Evolutionary conservation across 2,113 vertebrate species (phyloP).

Genomic region (Indri indri): DNA sequence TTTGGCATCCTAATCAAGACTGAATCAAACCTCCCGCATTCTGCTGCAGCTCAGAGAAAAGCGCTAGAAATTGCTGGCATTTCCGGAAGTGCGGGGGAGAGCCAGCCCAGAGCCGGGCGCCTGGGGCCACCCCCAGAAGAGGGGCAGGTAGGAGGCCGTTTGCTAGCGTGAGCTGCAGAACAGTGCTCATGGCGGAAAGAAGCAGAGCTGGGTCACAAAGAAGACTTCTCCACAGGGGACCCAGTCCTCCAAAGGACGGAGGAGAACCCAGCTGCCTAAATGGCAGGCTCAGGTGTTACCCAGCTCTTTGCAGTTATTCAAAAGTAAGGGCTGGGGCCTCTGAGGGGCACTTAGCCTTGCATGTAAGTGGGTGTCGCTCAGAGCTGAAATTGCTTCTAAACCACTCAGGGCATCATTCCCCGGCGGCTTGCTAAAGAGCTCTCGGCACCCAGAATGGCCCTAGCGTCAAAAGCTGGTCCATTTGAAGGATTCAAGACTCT

Average conservation of each 20-base stretch:
- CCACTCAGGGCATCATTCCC: rapidly evolving
- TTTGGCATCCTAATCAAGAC: not conserved
- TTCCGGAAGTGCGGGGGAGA: not conserved
- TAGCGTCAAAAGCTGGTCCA: no score
- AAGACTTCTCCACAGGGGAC: not conserved
- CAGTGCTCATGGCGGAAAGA: not conserved
- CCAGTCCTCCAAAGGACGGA: not conserved
- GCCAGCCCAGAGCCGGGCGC: not conserved
- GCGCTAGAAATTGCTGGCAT: not conserved
- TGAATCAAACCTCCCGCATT: not conserved
- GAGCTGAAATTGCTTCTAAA: no score
- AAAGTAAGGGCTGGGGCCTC: not conserved
- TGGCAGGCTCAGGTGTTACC: not conserved
- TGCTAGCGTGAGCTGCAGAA: not conserved
- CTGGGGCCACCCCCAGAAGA: not conserved
- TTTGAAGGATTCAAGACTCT: not conserved
- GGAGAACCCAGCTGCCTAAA: not conserved
- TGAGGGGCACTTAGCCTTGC: no score
- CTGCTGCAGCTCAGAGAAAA: not conserved
- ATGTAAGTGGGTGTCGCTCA: no score
- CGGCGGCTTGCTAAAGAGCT: not conserved
- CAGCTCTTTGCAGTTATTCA: not conserved
- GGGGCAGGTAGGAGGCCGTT: not conserved
- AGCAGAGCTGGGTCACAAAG: not conserved
- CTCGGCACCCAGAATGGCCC: not conserved